Evolutionary conservation across 2,888 invertebrate genomes (phyloP).

Genomic region (Atrina japonica): DNA sequence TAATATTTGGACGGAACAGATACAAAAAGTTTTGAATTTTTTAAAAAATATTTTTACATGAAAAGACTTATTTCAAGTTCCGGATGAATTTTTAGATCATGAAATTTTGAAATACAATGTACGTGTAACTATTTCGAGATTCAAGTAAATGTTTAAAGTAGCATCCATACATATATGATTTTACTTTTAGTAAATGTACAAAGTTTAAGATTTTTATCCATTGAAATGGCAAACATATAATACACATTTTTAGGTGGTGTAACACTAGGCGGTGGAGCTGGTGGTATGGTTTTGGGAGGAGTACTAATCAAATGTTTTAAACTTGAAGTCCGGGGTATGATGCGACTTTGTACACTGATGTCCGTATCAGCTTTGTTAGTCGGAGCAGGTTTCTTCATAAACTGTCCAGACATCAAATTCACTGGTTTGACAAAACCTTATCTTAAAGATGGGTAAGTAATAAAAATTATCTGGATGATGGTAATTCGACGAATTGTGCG

Average conservation of each 20-base stretch:
- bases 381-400: conserved; percentile 55
- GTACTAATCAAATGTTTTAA: conserved; percentile 57
- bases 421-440: conserved; percentile 53
- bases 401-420: conserved; percentile 49
- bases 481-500: no score
- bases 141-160: neutral
- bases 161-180: no score
- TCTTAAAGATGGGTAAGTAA: conserved; percentile 24
- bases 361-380: conserved; percentile 44
- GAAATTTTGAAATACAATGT: neutral
- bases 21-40: no score
- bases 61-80: no score
- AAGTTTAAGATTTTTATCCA: no score
- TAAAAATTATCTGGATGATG: no score
- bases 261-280: conserved; percentile 65
- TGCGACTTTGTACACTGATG: conserved; percentile 52
- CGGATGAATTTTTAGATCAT: no score
- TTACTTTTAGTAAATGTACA: no score
- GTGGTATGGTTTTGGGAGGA: conserved; percentile 68
- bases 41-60: no score
- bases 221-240: no score
- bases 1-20: no score
- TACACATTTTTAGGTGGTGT: conserved; percentile 55
- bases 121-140: neutral
- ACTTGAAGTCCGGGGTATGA: conserved; percentile 59